Conservation (phyloP, 2,888 invertebrate genomes). For the Prostheceraeus crozeri region DNA sequence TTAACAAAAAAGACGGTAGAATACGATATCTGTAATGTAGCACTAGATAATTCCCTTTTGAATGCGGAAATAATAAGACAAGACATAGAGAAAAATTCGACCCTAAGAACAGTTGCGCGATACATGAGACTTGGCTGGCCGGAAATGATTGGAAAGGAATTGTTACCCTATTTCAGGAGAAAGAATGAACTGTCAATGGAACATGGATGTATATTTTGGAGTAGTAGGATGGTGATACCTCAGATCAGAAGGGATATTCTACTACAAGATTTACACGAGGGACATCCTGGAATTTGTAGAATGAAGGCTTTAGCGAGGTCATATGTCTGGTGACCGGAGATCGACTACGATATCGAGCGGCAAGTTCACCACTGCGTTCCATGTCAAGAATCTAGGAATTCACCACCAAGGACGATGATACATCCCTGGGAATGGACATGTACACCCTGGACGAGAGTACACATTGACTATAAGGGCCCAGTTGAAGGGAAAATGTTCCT, state of each 20-base stretch:
- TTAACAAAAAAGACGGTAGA: no score
- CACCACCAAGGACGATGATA: conserved; percentile 10
- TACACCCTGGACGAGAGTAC: conserved; percentile 20
- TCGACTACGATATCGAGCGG: conserved; percentile 24
- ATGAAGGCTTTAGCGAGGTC: conserved; percentile 24
- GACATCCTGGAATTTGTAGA: conserved; percentile 19
- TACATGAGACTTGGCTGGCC: no score
- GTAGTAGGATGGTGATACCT: conserved; percentile 16
- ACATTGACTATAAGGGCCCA: conserved; percentile 29
- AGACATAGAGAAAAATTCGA: no score
- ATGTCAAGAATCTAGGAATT: conserved; percentile 4
- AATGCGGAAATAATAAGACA: no score
- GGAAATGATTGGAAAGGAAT: no score
- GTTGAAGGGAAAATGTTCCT: conserved; percentile 16
- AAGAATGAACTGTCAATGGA: no score
- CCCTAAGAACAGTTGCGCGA: no score
- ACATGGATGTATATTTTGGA: no score
- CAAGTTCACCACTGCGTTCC: background rate
- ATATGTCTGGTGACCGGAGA: conserved; percentile 19
- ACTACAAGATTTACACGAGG: conserved; percentile 13
- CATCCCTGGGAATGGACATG: conserved; percentile 27
- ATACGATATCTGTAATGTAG: no score
- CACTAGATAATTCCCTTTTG: no score
- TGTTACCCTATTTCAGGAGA: no score
- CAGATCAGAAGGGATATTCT: background rate